Base-by-base conservation (phyloP, 2,888 invertebrate species). In the Epinotia nisella region DNA sequence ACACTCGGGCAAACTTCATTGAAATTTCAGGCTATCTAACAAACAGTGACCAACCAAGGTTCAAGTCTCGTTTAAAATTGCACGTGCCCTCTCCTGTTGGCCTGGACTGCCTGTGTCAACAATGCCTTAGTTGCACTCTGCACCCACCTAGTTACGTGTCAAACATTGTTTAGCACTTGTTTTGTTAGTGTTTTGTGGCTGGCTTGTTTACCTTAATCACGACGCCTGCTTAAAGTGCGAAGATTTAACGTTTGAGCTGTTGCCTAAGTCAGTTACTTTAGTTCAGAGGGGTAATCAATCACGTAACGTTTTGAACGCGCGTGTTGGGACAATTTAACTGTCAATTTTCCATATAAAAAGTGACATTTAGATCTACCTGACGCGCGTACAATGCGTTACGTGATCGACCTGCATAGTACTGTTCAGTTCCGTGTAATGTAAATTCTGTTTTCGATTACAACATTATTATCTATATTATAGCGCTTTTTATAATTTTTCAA, bases 11-110 rank as follows among this genome's bases (percentile, higher is more conserved):
- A 83, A 87, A 87, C 82, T 87, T 87, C 84, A 87, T 88, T 79
- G 84, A 89, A 89, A 87, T 87, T 89, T 87, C 84, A 86, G 81
- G 77, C 81, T 78, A 75, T 78, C 79, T 81, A 80, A 82, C 84
- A 85, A 85, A 83, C 81, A 78, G 77, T 76, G 80, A 78, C 78
- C 72, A 65, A 68, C 68, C 77, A 75, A 76, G 77, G 83, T 84
- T 84, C 84, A 83, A 84, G 83, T 83, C 82, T 81, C 85, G 85
- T 88, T 91, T 91, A 91, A 91, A 90, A 90, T 91, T 91, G 87
- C 89, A 89, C 85, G 85, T 85, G 85, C 86, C 82, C 84, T 80
- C 80, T 81, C 79, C 79, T 86, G 87, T 86, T 86, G 84, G 82
- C 77, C 82, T 81, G 82, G 80, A 79, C 81, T 81, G 80, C 78